Conservation (phyloP, 35 echinoderm and acorn worm species). For the Strongylocentrotus purpuratus region DNA sequence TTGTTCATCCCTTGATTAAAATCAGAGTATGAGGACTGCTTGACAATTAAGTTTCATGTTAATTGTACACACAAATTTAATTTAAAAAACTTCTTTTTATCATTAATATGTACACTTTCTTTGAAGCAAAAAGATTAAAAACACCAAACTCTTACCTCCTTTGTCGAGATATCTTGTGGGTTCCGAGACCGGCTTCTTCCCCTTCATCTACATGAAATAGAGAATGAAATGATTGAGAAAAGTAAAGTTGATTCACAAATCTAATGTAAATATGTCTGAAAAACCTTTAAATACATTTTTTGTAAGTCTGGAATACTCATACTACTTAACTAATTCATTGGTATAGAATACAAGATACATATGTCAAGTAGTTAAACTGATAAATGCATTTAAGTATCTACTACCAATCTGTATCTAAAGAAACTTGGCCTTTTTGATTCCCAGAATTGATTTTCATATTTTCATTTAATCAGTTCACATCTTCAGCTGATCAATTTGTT, state of each 20-base stretch:
- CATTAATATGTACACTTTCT: neutral
- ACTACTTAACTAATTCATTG: too few species aligned
- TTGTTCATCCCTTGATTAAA: too few species aligned
- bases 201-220: neutral
- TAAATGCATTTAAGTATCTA: too few species aligned
- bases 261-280: neutral
- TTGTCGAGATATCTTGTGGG: constrained; percentile 20
- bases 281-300: neutral
- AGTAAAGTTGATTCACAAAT: neutral
- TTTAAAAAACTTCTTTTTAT: too few species aligned
- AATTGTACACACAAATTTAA: too few species aligned
- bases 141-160: neutral
- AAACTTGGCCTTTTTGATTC: neutral
- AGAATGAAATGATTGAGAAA: neutral
- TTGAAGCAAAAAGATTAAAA: neutral
- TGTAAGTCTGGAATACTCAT: neutral
- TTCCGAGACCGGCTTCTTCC: neutral
- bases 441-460: neutral
- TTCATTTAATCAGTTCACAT: neutral
- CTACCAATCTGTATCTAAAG: neutral
- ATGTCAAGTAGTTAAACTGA: too few species aligned
- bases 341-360: too few species aligned
- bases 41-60: too few species aligned
- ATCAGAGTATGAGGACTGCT: too few species aligned
- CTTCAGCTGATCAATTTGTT: neutral